Percentiles rank a stretch among this genome's conserved stretches.
Evolutionary conservation across 1,140 invertebrate species (phyloP).

Genomic region (Lerema accius): DNA sequence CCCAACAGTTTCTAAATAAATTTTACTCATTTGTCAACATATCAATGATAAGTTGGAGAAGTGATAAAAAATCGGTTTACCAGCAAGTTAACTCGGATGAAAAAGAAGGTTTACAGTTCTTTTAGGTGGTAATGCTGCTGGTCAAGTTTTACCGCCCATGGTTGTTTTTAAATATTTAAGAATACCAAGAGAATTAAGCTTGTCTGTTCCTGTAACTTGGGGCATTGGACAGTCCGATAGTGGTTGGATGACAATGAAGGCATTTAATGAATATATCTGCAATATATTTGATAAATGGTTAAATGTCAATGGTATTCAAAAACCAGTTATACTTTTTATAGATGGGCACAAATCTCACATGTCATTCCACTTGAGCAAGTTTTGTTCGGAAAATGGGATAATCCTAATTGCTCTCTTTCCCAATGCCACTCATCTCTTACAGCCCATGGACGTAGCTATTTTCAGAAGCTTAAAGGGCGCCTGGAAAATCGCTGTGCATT

Average conservation of each 20-base stretch:
- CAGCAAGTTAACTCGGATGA: neutral
- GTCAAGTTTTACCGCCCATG: no score
- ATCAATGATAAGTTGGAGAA: no score
- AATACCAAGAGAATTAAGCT: slow-evolving; percentile 30
- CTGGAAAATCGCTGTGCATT: no score
- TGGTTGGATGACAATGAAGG: slow-evolving; percentile 32
- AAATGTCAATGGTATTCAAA: slow-evolving; percentile 26
- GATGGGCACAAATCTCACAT: slow-evolving; percentile 16
- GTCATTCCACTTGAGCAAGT: slow-evolving; percentile 21
- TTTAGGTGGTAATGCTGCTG: slow-evolving; percentile 11
- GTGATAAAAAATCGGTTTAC: no score
- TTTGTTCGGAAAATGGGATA: slow-evolving; percentile 23
- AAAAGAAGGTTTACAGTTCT: no score
- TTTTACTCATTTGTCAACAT: no score
- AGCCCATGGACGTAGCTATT: no score
- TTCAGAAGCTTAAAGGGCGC: no score
- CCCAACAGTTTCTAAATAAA: no score
- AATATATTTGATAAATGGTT: slow-evolving; percentile 33
- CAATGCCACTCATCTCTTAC: no score
- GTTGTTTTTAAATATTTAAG: slow-evolving; percentile 45
- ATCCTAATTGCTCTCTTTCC: neutral
- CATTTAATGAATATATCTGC: slow-evolving; percentile 27
- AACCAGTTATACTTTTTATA: slow-evolving; percentile 18
- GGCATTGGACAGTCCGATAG: slow-evolving; percentile 29
- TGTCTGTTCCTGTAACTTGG: slow-evolving; percentile 20